Evolutionary conservation across 2,888 invertebrate genomes (phyloP).

Genomic region (Archips crataeganus): DNA sequence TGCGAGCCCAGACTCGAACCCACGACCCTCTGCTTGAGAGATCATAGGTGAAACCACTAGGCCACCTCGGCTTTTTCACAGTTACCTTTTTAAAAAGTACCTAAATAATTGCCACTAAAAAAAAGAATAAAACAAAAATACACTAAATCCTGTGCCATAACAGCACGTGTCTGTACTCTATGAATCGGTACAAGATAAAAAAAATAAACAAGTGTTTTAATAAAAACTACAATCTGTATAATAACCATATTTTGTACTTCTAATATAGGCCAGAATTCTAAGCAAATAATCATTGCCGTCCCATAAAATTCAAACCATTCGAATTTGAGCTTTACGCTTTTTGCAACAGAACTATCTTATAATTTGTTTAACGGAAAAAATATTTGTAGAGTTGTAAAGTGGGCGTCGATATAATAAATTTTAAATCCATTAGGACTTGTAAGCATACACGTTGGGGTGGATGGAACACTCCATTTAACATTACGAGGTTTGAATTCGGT

Average conservation of each 20-base stretch:
- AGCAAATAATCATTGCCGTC: neutral
- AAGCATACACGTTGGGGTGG: conserved; percentile 77
- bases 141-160: neutral
- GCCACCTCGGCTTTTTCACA: too few species aligned
- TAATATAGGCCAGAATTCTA: neutral
- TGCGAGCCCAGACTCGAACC: too few species aligned
- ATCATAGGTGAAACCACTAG: too few species aligned
- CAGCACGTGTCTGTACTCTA: neutral
- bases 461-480: conserved; percentile 81
- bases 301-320: neutral
- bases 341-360: neutral
- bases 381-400: conserved; percentile 58
- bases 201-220: neutral
- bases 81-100: too few species aligned
- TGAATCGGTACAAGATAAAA: too few species aligned
- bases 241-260: conserved; percentile 1
- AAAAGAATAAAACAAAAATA: neutral
- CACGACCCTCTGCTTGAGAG: too few species aligned
- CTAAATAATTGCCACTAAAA: too few species aligned
- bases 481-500: conserved; percentile 83
- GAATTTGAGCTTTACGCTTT: neutral
- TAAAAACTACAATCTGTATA: neutral
- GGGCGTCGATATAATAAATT: conserved; percentile 82
- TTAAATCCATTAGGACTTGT: conserved; percentile 82
- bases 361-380: conserved; percentile 31